Conservation (phyloP, 2,888 invertebrate species). For the Drosophila flavopinicola region DNA sequence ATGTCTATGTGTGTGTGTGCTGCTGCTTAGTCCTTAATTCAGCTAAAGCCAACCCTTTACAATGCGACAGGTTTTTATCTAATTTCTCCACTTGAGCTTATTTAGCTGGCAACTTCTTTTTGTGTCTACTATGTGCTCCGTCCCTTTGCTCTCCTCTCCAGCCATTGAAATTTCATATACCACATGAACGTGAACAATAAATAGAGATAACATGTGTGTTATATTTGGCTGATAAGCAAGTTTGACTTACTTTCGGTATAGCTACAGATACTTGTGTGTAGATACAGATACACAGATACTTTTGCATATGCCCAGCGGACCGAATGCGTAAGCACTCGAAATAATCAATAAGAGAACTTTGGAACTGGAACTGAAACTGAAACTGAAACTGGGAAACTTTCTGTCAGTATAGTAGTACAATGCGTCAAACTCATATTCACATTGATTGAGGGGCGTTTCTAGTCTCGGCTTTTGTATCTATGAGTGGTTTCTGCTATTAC, state of each 20-base stretch:
- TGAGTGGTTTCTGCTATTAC: background rate
- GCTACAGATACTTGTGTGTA: conserved; percentile 32
- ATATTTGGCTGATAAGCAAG: conserved; percentile 65
- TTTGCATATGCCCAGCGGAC: conserved; percentile 50
- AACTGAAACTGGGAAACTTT: conserved; percentile 39
- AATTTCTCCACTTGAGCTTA: conserved; percentile 76
- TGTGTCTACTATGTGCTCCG: conserved; percentile 17
- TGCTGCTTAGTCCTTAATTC: conserved; percentile 56
- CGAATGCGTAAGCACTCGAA: conserved; percentile 73
- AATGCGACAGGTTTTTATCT: conserved; percentile 75
- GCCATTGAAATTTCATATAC: background rate
- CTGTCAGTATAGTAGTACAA: conserved; percentile 15
- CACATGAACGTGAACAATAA: conserved; percentile 35
- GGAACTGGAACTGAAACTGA: conserved; percentile 76
- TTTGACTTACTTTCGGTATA: conserved; percentile 72
- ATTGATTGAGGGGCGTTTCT: conserved; percentile 47
- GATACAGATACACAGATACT: conserved; percentile 32
- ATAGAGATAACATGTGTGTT: conserved; percentile 60
- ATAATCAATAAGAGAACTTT: conserved; percentile 77
- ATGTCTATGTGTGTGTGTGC: conserved; percentile 9
- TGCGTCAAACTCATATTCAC: conserved; percentile 48
- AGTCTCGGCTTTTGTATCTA: conserved; percentile 13
- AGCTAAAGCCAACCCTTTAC: conserved; percentile 53
- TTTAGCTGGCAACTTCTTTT: conserved; percentile 37
- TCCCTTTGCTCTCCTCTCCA: background rate